Evolutionary conservation across 2,113 vertebrate species (phyloP).

Genomic region (Nyctibius bracteatus): DNA sequence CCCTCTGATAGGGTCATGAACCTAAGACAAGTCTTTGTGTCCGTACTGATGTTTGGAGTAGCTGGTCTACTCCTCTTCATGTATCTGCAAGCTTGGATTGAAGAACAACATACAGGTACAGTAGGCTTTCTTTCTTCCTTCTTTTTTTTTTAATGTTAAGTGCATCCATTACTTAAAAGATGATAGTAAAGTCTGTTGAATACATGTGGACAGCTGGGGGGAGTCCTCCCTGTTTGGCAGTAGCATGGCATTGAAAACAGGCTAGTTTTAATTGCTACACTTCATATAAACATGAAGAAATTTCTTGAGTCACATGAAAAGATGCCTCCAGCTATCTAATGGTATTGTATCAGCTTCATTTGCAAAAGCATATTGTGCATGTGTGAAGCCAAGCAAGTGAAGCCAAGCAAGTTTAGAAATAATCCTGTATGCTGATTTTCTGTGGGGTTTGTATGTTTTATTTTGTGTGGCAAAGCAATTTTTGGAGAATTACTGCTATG

Average conservation of each 20-base stretch:
- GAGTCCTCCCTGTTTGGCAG: rapidly evolving
- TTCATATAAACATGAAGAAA: neutral
- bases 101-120: constrained; percentile 71
- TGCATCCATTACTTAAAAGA: neutral
- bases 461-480: neutral
- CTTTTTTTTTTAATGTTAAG: neutral
- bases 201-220: neutral
- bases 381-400: neutral
- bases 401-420: neutral
- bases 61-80: constrained; percentile 76
- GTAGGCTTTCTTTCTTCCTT: neutral
- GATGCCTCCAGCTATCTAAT: neutral
- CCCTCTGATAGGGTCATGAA: constrained; percentile 71
- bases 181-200: neutral
- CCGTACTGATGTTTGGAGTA: constrained; percentile 72
- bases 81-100: constrained; percentile 72
- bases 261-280: neutral
- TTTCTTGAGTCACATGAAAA: neutral
- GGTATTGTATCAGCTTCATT: neutral
- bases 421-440: neutral
- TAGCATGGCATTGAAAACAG: neutral
- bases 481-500: neutral
- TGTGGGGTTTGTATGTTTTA: neutral
- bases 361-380: neutral
- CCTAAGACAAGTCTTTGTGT: constrained; percentile 71